Percentiles rank a stretch among this genome's conserved stretches.
Conservation (phyloP, 2,113 vertebrate genomes). For the Notothenia rossii region DNA sequence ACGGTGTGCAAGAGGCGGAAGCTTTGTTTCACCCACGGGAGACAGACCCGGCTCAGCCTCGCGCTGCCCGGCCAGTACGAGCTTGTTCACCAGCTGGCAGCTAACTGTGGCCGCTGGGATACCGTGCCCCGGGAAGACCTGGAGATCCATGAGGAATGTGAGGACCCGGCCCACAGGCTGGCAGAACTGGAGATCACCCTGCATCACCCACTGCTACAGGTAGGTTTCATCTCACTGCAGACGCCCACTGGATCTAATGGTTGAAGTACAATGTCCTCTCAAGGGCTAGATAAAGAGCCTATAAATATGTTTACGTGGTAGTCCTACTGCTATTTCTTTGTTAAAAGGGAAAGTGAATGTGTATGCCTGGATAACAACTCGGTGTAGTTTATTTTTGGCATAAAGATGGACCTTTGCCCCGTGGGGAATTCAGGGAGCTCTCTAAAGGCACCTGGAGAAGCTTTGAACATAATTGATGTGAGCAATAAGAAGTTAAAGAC, state of each 20-base stretch:
- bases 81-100: slow-evolving; percentile 91
- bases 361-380: neutral
- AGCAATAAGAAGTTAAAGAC: neutral
- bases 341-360: neutral
- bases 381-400: too few relatives aligned
- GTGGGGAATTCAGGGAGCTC: neutral
- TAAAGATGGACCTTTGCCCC: too few relatives aligned
- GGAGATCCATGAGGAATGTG: slow-evolving; percentile 88
- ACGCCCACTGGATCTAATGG: neutral
- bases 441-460: neutral
- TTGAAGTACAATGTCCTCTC: neutral
- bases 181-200: slow-evolving; percentile 96
- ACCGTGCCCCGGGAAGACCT: slow-evolving; percentile 94
- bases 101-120: slow-evolving; percentile 93
- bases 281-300: neutral
- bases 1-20: slow-evolving; percentile 89
- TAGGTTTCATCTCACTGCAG: slow-evolving; percentile 57
- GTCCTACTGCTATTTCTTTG: neutral
- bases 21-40: slow-evolving; percentile 91
- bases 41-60: slow-evolving; percentile 89
- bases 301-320: neutral
- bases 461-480: neutral
- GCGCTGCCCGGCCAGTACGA: slow-evolving; percentile 95
- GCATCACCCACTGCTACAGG: slow-evolving; percentile 92
- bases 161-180: slow-evolving; percentile 90